Percentiles rank a stretch among this genome's conserved stretches.
These are phyloP conservation scores for Caenorhabditis briggsae DNA, from an alignment of 1,140 invertebrate species.

Conservation along the genomic window DNA sequence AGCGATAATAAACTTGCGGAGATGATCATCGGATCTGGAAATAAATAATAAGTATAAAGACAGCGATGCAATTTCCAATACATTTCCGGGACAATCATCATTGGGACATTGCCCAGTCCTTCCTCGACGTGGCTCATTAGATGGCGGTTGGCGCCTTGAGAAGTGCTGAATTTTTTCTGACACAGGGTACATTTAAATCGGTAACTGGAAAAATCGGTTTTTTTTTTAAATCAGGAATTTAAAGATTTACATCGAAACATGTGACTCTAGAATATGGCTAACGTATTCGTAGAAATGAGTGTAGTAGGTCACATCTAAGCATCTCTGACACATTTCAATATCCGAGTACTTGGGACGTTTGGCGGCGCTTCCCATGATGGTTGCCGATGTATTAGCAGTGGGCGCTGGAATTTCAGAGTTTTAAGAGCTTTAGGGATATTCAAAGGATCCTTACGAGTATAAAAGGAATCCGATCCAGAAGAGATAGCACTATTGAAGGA, in stretches of 20 bases:
- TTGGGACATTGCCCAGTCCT: background rate
- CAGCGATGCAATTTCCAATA: background rate
- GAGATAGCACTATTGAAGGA: background rate
- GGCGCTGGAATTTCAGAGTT: background rate
- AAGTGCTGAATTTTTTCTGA: background rate
- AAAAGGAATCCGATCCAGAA: background rate
- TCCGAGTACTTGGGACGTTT: background rate
- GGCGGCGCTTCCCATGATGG: background rate
- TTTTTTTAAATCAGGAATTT: too few relatives aligned
- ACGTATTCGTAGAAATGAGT: background rate
- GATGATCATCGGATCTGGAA: slow-evolving; percentile 6
- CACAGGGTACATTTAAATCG: slow-evolving; percentile 1
- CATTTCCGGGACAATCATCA: background rate
- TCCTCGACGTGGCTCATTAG: background rate
- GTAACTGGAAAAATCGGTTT: background rate
- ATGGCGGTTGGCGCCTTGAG: background rate
- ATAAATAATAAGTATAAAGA: background rate
- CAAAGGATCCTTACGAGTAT: too few relatives aligned
- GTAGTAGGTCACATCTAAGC: background rate
- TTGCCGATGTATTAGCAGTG: background rate
- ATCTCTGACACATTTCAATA: slow-evolving; percentile 2
- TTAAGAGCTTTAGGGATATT: too few relatives aligned
- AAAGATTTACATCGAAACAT: background rate
- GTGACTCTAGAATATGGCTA: background rate
- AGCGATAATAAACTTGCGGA: background rate